These are phyloP conservation scores for Heliconius ismenius DNA, from an alignment of 2,888 invertebrate species.

Conservation along the genomic window DNA sequence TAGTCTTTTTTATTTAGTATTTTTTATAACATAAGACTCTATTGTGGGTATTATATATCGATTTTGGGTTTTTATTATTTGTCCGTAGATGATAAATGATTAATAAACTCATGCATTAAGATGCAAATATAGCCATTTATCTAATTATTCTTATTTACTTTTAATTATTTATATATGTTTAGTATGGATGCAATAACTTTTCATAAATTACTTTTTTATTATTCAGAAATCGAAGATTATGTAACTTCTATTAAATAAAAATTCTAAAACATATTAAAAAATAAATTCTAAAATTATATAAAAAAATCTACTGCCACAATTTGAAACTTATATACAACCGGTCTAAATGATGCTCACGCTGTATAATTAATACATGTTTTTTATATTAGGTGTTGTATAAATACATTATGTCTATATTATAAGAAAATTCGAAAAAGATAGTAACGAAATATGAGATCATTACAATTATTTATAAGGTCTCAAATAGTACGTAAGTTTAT, in stretches of 20 bases:
- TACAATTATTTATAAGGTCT: constrained; percentile 23
- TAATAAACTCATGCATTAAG: not conserved
- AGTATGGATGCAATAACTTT: too few species aligned
- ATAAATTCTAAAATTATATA: constrained; percentile 3
- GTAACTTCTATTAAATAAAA: not conserved
- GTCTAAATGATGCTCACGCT: constrained; percentile 21
- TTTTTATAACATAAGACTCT: not conserved
- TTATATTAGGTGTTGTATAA: not conserved
- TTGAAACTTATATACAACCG: constrained; percentile 6
- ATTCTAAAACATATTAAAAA: not conserved
- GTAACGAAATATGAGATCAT: constrained; percentile 12
- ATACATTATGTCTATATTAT: constrained; percentile 12
- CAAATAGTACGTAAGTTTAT: constrained; percentile 32
- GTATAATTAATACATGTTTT: not conserved
- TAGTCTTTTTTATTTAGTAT: not conserved
- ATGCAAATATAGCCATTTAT: constrained; percentile 5
- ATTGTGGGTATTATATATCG: not conserved
- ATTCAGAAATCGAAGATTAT: not conserved
- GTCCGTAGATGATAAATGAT: constrained; percentile 16
- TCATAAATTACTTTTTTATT: constrained; percentile 6
- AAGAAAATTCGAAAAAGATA: constrained; percentile 3
- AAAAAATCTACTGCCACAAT: constrained; percentile 9
- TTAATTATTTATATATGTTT: not conserved
- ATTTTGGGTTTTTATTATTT: constrained; percentile 8
- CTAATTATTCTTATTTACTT: not conserved